Conservation (phyloP, 2,888 invertebrate species). For the Caenorhabditis sp. region DNA sequence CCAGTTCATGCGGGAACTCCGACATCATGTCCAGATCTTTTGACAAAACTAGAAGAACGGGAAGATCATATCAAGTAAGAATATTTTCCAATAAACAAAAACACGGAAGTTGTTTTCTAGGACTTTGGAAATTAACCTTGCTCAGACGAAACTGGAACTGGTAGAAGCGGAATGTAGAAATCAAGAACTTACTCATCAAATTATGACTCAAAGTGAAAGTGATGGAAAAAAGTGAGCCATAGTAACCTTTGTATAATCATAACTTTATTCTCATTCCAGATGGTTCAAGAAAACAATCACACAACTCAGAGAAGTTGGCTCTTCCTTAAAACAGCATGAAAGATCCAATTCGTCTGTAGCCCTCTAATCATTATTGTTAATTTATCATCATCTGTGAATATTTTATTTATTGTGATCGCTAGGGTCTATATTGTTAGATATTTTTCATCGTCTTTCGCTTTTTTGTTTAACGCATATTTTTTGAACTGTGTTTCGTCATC, state of each 20-base stretch:
- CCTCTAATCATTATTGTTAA: conserved; percentile 6
- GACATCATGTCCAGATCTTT: conserved; percentile 37
- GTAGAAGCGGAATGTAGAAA: conserved; percentile 78
- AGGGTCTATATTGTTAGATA: background rate
- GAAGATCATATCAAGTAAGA: conserved; percentile 74
- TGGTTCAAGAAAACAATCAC: conserved; percentile 92
- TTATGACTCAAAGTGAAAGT: conserved; percentile 51
- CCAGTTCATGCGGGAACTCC: conserved; percentile 29
- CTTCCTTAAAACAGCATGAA: conserved; percentile 62
- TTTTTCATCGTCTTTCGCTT: background rate
- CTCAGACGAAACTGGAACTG: conserved; percentile 93
- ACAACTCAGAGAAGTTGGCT: conserved; percentile 73
- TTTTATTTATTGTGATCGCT: conserved; percentile 1
- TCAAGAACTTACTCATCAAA: conserved; percentile 80
- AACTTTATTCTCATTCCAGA: conserved; percentile 11
- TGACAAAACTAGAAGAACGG: conserved; percentile 53
- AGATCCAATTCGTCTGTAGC: conserved; percentile 52
- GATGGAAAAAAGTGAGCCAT: conserved; percentile 43
- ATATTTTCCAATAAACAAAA: conserved; percentile 46
- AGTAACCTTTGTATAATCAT: background rate
- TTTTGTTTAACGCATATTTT: background rate
- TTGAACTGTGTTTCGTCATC: background rate
- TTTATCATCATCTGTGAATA: background rate
- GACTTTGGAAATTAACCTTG: conserved; percentile 86
- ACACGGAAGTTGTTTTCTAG: conserved; percentile 16